These are phyloP conservation scores for Drosophila differens DNA, from an alignment of 2,888 invertebrate genomes.

Conservation along the genomic window DNA sequence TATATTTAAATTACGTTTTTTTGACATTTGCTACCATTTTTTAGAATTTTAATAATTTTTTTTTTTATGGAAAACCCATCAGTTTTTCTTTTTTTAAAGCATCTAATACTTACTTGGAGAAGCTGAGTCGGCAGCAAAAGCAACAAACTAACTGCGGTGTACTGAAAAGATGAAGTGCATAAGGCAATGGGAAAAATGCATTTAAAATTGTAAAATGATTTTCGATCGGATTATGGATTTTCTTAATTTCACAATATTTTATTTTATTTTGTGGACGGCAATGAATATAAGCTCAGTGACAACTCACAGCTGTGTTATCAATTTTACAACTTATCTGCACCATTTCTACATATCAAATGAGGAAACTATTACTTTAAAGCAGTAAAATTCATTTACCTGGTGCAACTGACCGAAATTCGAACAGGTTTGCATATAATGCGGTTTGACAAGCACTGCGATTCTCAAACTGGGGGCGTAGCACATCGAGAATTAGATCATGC, in stretches of 20 bases:
- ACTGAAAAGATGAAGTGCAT: background rate
- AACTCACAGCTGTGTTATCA: background rate
- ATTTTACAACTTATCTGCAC: constrained; percentile 2
- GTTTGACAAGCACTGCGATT: constrained; percentile 23
- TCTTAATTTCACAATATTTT: background rate
- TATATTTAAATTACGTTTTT: background rate
- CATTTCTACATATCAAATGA: constrained; percentile 4
- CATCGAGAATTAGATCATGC: constrained; percentile 25
- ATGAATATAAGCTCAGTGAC: background rate
- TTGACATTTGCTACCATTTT: background rate
- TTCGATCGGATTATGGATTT: background rate
- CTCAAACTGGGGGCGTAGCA: constrained; percentile 21
- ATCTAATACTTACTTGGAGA: background rate
- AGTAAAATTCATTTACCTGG: background rate
- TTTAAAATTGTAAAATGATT: background rate
- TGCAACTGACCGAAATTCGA: constrained; percentile 14
- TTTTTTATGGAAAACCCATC: background rate
- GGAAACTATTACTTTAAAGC: background rate
- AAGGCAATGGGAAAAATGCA: background rate
- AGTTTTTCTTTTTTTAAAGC: background rate
- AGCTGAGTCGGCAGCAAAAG: background rate
- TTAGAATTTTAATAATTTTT: background rate
- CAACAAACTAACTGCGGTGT: background rate
- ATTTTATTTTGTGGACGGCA: background rate
- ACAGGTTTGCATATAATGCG: constrained; percentile 25